Evolutionary conservation across 2,888 invertebrate species (phyloP), one percentile per base, ranked within the genome.

Genomic region (Gymnosoma rotundatum): DNA sequence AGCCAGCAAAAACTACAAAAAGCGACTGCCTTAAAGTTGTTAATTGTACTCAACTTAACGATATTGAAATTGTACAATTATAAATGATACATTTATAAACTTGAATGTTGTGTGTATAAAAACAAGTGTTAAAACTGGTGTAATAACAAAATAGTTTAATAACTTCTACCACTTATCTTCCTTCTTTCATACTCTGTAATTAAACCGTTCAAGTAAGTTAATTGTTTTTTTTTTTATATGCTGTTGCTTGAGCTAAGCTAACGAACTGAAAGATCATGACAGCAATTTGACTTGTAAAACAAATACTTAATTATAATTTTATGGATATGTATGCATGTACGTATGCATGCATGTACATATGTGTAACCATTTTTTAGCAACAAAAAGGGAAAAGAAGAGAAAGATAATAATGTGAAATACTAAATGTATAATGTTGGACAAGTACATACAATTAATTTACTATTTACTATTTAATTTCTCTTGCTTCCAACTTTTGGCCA

Each of bases 231-330:
- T 69, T 79, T 10, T 72, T 60, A 78, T 67, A 50, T 73, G 58
- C 64, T 81, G 73, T 78, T 54, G 78, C 78, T 78, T 84, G 81
- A 84, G 78, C 81, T 74, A 60, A 78, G 78, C 54, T 84, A 81
- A 84, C 81, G 70, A 79, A 75, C 83, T 74, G 58, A 25, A 66
- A 63, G 50, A 80, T 69, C 58, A 56, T 78, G 76, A 67, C 76
- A 63, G 61, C 50, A 63, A 76, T 48, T 80, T 63, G 67, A 83
- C 67, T 76, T 80, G 76, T 67, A 66, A 36, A 58, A 25, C 25
- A 25, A 25, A 38, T 45, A 21, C n/a, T 52, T 14, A n/a, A 10
- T n/a, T 64, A 61, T 18, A 61, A 18, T 18, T 20, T 2, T 12
- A 20, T 5, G 5, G 18, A 38, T n/a, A 38, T 20, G 20, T 20